These are phyloP conservation scores for Andrena dorsata DNA, from an alignment of 2,888 invertebrate genomes.

Conservation along the genomic window DNA sequence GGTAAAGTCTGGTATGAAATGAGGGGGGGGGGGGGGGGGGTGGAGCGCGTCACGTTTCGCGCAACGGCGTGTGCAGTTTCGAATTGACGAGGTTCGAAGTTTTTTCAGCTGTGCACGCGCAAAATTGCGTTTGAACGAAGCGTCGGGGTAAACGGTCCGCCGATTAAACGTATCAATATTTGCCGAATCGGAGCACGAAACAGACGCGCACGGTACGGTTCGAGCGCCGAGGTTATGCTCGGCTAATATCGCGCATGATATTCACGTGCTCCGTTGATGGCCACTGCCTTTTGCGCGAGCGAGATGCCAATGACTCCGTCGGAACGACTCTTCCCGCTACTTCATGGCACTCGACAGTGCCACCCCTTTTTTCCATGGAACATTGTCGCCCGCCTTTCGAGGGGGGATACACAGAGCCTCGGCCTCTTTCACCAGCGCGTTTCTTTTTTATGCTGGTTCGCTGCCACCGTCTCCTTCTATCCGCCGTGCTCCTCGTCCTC, in stretches of 20 bases:
- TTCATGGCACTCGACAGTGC: constrained; percentile 48
- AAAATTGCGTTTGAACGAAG: constrained; percentile 55
- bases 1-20: background rate
- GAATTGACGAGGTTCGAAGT: constrained; percentile 28
- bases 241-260: constrained; percentile 39
- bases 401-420: constrained; percentile 40
- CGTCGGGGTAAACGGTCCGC: constrained; percentile 70
- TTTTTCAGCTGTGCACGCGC: constrained; percentile 62
- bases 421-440: constrained; percentile 67
- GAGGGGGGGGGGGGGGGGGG: too few relatives aligned
- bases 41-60: background rate
- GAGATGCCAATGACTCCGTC: background rate
- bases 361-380: constrained; percentile 51
- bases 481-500: constrained; percentile 25
- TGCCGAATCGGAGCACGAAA: constrained; percentile 71
- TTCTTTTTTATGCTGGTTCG: constrained; percentile 12
- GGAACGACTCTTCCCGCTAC: constrained; percentile 14
- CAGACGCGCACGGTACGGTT: constrained; percentile 60
- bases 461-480: constrained; percentile 26
- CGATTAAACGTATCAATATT: constrained; percentile 83
- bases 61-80: background rate
- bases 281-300: constrained; percentile 16
- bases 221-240: constrained; percentile 51
- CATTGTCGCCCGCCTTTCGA: constrained; percentile 54
- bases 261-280: constrained; percentile 31